Evolutionary conservation across 2,113 vertebrate species (phyloP), one percentile per base, ranked within the genome.

Genomic region (Porphyrio hochstetteri): DNA sequence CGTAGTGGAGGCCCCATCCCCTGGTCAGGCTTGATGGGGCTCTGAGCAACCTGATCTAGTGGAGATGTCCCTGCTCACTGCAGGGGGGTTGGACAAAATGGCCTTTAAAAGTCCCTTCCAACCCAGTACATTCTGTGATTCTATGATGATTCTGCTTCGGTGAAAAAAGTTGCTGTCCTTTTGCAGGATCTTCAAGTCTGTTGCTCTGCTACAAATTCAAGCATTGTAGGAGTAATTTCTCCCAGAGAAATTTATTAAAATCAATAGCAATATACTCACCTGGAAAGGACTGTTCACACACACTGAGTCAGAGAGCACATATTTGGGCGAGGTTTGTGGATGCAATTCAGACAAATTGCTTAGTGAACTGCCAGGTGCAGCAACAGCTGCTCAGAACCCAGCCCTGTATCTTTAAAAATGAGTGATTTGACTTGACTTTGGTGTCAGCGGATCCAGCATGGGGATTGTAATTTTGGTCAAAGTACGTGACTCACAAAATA

Each of bases 381-480:
- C 0, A 0, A 4, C 36, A 53, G 11, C 40, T 63, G 40, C 46
- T 44, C 27, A 52, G 46, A 83, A 70, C 24, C 28, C 72, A 59
- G 31, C 38, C 16, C 31, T 15, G 0, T 44, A 6, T 4, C 44
- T 77, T 44, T 53, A 78, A 16, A 23, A 18, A 6, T 2, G 24
- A 69, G 56, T 31, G 69, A 8, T 5, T 19, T 79, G 33, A 42
- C 9, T 8, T 71, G 50, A 20, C 40, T 59, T 88, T 69, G 46
- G 29, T 72, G 28, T 16, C 71, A 69, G 63, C 4, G 0, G 33
- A 42, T 57, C 16, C 1, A 0, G 27, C 15, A 59, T 8, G 25
- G 25, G 7, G 57, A 6, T 16, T 79, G 20, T 31, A 16, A 19
- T 71, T 78, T 53, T 61, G n/a, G 17, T 81, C 55, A 83, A 57